Base-by-base conservation (phyloP, 2,888 invertebrate genomes). In the Neocrepidodera transversa region DNA sequence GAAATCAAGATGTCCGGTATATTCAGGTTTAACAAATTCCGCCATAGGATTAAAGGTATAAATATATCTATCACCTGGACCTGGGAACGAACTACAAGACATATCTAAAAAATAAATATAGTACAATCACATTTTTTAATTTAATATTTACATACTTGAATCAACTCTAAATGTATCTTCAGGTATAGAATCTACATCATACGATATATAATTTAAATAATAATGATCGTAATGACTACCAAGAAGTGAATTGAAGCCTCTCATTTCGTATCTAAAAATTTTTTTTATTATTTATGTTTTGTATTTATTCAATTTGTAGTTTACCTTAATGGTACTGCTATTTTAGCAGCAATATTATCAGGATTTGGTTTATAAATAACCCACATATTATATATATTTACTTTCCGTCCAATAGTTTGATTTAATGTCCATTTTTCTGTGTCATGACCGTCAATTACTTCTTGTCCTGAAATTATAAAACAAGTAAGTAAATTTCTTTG, bases 141-240 rank as follows among this genome's bases (percentile, higher is more conserved):
- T n/a, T n/a, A n/a, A n/a, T n/a, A n/a, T n/a, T n/a, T n/a, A n/a
- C 79, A 78, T 78, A 91, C 89, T 84, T 58, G 82, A 70, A 59
- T 85, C 84, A 20, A 93, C 76, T 61, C 85, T 79, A 73, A 93
- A 94, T 0, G 90, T 87, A 26, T 85, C 83, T 40, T 87, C 83
- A 60, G 87, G 85, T 35, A 91, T 90, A 32, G 84, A 83, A 26
- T 89, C 89, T 5, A 86, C 84, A 36, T 84, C 80, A 64, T 86
- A 89, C 61, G 83, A 82, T 38, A 86, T 86, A 73, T 97, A 97
- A 40, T 90, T 87, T 45, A 97, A 77, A 76, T 91, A 92, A 75
- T 97, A 97, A 78, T 96, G 95, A 79, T 97, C 97, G 75, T 92
- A 97, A 79, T 97, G 97, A 0, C 96, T 96, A 0, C 96, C 96